Base-by-base conservation (phyloP, 2,888 invertebrate species). In the Ptilodon capucinus region DNA sequence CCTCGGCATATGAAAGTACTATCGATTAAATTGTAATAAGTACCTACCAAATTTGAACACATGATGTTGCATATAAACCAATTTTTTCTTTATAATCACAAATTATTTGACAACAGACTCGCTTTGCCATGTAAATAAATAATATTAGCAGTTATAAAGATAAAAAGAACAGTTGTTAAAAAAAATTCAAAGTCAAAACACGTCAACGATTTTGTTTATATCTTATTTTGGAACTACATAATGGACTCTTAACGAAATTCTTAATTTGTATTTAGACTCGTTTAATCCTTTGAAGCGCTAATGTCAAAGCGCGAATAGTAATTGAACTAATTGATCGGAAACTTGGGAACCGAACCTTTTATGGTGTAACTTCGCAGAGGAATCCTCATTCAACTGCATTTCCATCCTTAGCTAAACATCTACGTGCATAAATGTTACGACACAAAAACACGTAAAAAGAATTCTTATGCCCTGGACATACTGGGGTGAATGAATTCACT, bases 161-260 rank as follows among this genome's bases (percentile, higher is more conserved):
- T 49, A 44, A 47, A 36, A 46, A 60, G 46, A 43, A 41, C 44
- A 42, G 52, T 46, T 46, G 30, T 46, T 42, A 56, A 56, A 18
- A 45, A 51, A 39, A 47, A 41, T 44, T 44, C 34, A 14, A 34
- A 34, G 14, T 18, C 42, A 44, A 51, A 51, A 60, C 56, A 57
- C 41, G 16, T 16, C 34, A n/a, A n/a, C n/a, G n/a, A n/a, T n/a
- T n/a, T n/a, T n/a, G n/a, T n/a, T n/a, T n/a, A n/a, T n/a, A n/a
- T n/a, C n/a, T n/a, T n/a, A n/a, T n/a, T n/a, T n/a, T n/a, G 23
- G 23, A 4, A 5, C 23, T 23, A 23, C 4, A 23, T 23, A 5
- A 23, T 7, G 5, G 17, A 17, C 17, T 17, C 11, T 35, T 17
- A 23, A n/a, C 34, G 8, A 35, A 32, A 32, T 14, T 32, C 32